These are phyloP conservation scores for Odontomachus brunneus DNA, from an alignment of 1,140 invertebrate species.

Conservation along the genomic window DNA sequence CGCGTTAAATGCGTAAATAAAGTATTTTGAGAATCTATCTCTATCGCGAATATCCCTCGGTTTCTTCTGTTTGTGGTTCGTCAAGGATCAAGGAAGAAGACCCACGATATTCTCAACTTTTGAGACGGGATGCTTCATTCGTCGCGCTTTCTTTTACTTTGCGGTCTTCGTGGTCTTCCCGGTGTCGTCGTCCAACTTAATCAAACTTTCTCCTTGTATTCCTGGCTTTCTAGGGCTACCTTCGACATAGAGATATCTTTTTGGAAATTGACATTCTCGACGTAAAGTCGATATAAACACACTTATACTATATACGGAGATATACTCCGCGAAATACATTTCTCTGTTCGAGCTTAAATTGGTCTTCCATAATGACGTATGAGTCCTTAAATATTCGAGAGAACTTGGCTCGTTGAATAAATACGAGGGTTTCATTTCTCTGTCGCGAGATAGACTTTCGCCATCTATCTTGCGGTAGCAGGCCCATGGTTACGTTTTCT, in stretches of 20 bases:
- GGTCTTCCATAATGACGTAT: no score
- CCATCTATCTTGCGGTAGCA: background rate
- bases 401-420: background rate
- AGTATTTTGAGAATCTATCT: no score
- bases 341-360: no score
- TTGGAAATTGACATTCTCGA: no score
- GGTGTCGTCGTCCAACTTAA: conserved; percentile 39
- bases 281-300: no score
- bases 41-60: no score
- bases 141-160: background rate
- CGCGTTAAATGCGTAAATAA: no score
- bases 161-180: conserved; percentile 21
- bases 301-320: no score
- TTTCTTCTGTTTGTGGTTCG: conserved; percentile 1
- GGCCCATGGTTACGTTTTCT: no score
- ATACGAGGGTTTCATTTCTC: background rate
- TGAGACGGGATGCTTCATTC: background rate
- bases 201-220: conserved; percentile 60
- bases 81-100: conserved; percentile 11
- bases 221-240: background rate
- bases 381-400: no score
- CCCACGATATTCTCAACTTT: background rate
- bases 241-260: background rate
- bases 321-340: no score
- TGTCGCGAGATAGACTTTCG: background rate